Evolutionary conservation across 2,113 vertebrate genomes (phyloP), one percentile per base, ranked within the genome.

Genomic region (Sardina pilchardus): DNA sequence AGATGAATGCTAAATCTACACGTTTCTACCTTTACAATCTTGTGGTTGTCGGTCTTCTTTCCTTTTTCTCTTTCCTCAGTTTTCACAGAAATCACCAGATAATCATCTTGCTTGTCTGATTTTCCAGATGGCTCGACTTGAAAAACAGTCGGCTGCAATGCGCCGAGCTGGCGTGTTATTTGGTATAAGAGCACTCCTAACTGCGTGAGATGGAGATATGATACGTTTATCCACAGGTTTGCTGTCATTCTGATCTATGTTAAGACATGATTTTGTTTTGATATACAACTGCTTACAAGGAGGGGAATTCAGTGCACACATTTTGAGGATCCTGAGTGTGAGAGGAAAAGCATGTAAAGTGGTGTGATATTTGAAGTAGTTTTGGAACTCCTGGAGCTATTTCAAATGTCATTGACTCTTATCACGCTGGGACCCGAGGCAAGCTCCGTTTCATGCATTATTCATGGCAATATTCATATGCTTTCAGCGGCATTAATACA

Each of bases 401-500:
- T 83, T 71, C 71, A 34, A 88, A 85, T 87, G 80, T 81, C 84
- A 84, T 85, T 82, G 83, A 63, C 85, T 92, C 85, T 86, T 85
- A 92, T 91, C 39, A 86, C 1, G 50, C 84, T 84, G 50, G 90
- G 92, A 90, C 90, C 90, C 67, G 91, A 90, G 93, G 93, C 91
- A 87, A 91, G 91, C 91, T 24, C 7, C 17, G 43, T 26, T 42
- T 82, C 83, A 93, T 93, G 80, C 88, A 94, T 93, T 92, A 94
- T 94, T 93, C 86, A 94, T 93, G 84, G 89, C 71, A 93, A 91
- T 93, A 93, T 93, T 94, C 88, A 92, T 92, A 88, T 88, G 82
- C 67, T 85, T 87, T 86, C 80, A 86, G 87, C 48, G 43, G 67
- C 89, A 88, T 85, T 82, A 84, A 89, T 88, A 91, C 87, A 91